Percentiles rank a stretch among this genome's conserved stretches.
Evolutionary conservation across 2,113 vertebrate genomes (phyloP).

Genomic region (Columbina picui): DNA sequence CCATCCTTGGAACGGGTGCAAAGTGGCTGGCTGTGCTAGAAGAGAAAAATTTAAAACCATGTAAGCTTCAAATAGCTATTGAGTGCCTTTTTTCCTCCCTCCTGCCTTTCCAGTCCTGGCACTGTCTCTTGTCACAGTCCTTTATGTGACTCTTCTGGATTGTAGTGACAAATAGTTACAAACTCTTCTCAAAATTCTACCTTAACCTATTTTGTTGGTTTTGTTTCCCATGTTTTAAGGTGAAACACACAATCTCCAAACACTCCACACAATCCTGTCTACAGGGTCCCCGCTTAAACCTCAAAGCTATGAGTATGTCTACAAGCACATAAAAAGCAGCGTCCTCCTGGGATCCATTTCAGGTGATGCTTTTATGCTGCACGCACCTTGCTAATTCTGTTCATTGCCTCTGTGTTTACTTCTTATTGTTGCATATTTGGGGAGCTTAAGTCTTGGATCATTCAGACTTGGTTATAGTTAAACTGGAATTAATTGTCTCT

Average conservation of each 20-base stretch:
- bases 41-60: constrained; percentile 88
- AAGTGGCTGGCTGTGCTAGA: constrained; percentile 95
- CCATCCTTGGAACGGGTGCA: constrained; percentile 92
- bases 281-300: constrained; percentile 93
- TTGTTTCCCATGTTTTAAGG: constrained; percentile 59
- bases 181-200: not conserved
- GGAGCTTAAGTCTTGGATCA: not conserved
- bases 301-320: constrained; percentile 95
- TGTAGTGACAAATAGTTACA: not conserved
- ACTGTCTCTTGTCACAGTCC: not conserved
- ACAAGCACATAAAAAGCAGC: constrained; percentile 86
- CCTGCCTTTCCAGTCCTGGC: not conserved
- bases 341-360: constrained; percentile 94
- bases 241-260: constrained; percentile 91
- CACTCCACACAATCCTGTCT: constrained; percentile 92
- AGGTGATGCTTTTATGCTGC: constrained; percentile 72
- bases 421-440: not conserved
- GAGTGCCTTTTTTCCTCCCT: not conserved
- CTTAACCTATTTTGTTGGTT: not conserved
- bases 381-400: not conserved
- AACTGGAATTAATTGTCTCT: not conserved
- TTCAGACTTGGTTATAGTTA: not conserved
- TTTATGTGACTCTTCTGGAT: not conserved
- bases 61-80: constrained; percentile 74
- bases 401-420: not conserved